Base-by-base conservation (phyloP, 2,113 vertebrate genomes). In the Mola mola region DNA sequence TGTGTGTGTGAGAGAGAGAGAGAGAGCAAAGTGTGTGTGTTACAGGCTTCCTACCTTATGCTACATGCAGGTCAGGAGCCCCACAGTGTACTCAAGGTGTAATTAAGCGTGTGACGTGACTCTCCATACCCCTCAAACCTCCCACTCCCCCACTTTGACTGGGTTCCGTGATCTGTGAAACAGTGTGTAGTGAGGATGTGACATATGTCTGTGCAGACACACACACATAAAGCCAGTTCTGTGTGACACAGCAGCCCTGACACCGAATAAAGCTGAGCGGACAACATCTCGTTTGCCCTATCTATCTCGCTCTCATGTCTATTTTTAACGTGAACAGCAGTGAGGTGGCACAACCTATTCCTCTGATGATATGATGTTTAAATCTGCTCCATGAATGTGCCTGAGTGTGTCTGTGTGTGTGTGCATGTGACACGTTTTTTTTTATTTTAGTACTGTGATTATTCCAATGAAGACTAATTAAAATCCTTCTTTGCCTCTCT, bases 31-130 rank as follows among this genome's bases (percentile, higher is more conserved):
- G 50, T 20, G 67, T 36, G 38, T 41, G 63, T 56, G 40, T 75
- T 61, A 76, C 72, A 66, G 66, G 70, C 72, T 50, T 76, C 28
- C 77, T 76, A 72, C 78, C 83, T 81, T 73, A 75, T 78, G 79
- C 77, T 83, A 73, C 68, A 78, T 75, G 74, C 88, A 82, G 87
- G 87, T 88, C 80, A 87, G 72, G 48, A 76, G 66, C 78, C 81
- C 80, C 8, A 7, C 52, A 38, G 81, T 84, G 81, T 66, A 68
- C 80, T 75, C 71, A 70, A 47, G 82, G 67, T 76, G 82, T 86
- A 88, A 87, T 88, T 88, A 88, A 85, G 87, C 80, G 8, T 88
- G 69, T 71, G 79, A 80, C 73, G 28, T 82, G 84, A 65, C 79
- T 43, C 64, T 47, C 48, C 66, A 10, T 5, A 6, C 11, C 53